A percentile compares a stretch with the other conserved stretches of the same genome.
phyloP scores from a whole-genome alignment of 2,113 vertebrate species.

The Caracal caracal region DNA sequence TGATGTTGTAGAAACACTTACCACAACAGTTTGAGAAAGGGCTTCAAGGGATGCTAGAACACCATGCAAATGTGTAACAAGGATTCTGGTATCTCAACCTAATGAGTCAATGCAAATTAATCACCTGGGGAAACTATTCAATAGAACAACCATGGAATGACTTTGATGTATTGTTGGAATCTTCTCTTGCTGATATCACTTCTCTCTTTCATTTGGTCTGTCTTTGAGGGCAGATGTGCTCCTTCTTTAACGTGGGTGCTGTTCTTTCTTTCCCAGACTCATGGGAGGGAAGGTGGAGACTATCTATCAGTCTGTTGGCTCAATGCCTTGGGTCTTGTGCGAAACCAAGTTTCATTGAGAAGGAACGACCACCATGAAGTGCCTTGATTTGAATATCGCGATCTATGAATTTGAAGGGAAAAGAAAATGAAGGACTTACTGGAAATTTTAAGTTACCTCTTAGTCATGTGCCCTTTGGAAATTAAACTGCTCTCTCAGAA shows the following conservation, averaged over 20 bases:
- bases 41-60: not conserved
- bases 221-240: not conserved
- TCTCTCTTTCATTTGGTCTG: not conserved
- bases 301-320: not conserved
- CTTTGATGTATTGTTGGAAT: not conserved
- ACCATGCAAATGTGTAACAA: not conserved
- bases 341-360: not conserved
- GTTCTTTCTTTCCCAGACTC: not conserved
- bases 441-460: constrained; percentile 15
- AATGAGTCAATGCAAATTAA: not conserved
- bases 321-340: not conserved
- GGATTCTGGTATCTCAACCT: not conserved
- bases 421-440: not conserved
- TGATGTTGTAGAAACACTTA: not conserved
- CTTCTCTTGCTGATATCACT: not conserved
- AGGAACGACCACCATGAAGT: not conserved
- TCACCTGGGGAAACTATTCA: not conserved
- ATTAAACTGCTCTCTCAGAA: constrained; percentile 41
- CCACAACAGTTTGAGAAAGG: not conserved
- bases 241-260: not conserved
- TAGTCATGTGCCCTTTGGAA: constrained; percentile 40
- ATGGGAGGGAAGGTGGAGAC: fast-evolving
- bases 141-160: not conserved
- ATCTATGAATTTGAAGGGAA: not conserved
- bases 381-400: not conserved